Conservation (phyloP, 2,113 vertebrate species). For the Sinosuthora webbiana region DNA sequence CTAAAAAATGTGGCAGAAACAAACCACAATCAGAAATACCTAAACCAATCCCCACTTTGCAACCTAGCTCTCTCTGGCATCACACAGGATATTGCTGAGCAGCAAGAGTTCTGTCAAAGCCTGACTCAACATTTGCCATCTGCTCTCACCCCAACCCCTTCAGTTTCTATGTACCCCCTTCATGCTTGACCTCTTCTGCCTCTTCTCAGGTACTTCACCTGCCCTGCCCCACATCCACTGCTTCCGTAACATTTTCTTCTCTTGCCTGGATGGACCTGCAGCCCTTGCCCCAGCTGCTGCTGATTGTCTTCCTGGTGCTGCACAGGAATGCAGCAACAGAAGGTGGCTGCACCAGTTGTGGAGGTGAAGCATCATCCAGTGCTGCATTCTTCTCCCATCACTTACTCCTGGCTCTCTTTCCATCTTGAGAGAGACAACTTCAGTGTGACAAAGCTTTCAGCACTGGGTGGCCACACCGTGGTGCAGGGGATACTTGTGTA, state of each 20-base stretch:
- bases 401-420: neutral
- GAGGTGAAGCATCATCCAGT: neutral
- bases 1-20: neutral
- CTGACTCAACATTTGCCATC: neutral
- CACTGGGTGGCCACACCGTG: neutral
- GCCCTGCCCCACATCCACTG: neutral
- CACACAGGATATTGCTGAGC: neutral
- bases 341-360: neutral
- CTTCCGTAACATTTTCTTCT: neutral
- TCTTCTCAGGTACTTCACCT: neutral
- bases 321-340: neutral
- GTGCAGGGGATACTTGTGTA: fast-evolving
- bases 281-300: neutral
- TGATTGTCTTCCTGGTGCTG: neutral
- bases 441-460: neutral
- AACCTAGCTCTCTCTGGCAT: neutral
- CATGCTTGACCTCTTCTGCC: neutral
- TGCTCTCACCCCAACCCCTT: neutral
- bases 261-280: neutral
- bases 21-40: neutral
- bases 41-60: neutral
- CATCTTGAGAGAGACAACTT: fast-evolving
- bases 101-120: neutral
- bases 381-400: neutral
- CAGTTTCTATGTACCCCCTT: neutral